Conservation (phyloP, 2,888 invertebrate species). For the Antitype chi region DNA sequence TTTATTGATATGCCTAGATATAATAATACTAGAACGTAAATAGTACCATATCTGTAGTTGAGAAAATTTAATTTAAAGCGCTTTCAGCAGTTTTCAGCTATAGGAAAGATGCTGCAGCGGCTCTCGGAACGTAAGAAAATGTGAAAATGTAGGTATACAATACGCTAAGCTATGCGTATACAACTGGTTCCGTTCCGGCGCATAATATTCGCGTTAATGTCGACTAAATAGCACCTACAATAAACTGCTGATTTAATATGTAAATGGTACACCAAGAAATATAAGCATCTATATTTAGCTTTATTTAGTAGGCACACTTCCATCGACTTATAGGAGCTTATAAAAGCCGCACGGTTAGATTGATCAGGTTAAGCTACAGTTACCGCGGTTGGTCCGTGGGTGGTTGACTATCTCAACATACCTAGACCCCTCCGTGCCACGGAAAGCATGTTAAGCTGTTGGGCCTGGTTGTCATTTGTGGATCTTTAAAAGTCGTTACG, state of each 20-base stretch:
- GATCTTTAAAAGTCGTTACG: too few relatives aligned
- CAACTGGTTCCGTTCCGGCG: constrained; percentile 15
- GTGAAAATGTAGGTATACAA: constrained; percentile 30
- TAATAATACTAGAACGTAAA: not conserved
- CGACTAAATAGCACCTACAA: constrained; percentile 1
- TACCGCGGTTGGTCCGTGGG: too few relatives aligned
- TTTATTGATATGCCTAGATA: not conserved
- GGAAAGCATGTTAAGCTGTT: too few relatives aligned
- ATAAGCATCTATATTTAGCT: not conserved
- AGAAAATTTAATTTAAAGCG: not conserved
- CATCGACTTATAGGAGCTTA: too few relatives aligned
- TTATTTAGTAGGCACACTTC: not conserved
- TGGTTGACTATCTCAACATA: too few relatives aligned
- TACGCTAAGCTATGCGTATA: constrained; percentile 17
- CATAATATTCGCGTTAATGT: constrained; percentile 27
- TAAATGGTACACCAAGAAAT: constrained; percentile 4
- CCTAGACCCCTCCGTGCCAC: too few relatives aligned
- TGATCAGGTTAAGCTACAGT: too few relatives aligned
- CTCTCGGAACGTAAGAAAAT: constrained; percentile 37
- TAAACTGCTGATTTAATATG: constrained; percentile 11
- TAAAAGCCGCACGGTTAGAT: too few relatives aligned
- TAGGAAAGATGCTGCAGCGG: not conserved
- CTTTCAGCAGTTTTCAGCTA: not conserved
- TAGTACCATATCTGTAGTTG: not conserved
- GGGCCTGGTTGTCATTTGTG: too few relatives aligned